Evolutionary conservation across 2,797 vertebrate genomes (phyloP).

Genomic region (Coregonus ussuriensis): DNA sequence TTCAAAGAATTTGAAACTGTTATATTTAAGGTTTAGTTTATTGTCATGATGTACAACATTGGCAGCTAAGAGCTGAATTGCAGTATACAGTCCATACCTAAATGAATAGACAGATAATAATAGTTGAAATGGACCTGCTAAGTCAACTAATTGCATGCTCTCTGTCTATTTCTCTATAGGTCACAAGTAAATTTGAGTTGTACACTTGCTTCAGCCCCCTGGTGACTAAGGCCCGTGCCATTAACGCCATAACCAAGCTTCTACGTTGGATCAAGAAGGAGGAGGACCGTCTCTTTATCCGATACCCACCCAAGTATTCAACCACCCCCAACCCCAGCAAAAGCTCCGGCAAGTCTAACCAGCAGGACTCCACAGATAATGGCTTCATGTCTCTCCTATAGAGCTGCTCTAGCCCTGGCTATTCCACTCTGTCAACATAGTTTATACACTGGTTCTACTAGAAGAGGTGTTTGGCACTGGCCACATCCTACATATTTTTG

Average conservation of each 20-base stretch:
- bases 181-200: conserved; percentile 91
- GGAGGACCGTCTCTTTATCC: conserved; percentile 93
- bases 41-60: too few relatives aligned
- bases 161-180: conserved; percentile 64
- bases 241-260: conserved; percentile 92
- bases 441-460: conserved; percentile 59
- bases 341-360: conserved; percentile 70
- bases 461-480: conserved; percentile 30
- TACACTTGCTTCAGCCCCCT: conserved; percentile 94
- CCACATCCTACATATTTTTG: conserved; percentile 40
- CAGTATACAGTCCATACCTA: too few relatives aligned
- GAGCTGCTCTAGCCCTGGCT: conserved; percentile 25
- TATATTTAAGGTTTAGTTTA: too few relatives aligned
- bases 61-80: too few relatives aligned
- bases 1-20: neutral
- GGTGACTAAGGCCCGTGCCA: conserved; percentile 92
- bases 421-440: conserved; percentile 39
- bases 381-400: conserved; percentile 76
- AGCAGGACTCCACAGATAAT: conserved; percentile 75
- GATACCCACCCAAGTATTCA: conserved; percentile 90
- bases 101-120: too few relatives aligned
- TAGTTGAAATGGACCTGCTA: neutral
- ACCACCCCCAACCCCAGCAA: conserved; percentile 85
- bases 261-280: conserved; percentile 96
- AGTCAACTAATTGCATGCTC: neutral